Evolutionary conservation across 2,888 invertebrate species (phyloP), one percentile per base, ranked within the genome.

Genomic region (Monochamus alternatus): DNA sequence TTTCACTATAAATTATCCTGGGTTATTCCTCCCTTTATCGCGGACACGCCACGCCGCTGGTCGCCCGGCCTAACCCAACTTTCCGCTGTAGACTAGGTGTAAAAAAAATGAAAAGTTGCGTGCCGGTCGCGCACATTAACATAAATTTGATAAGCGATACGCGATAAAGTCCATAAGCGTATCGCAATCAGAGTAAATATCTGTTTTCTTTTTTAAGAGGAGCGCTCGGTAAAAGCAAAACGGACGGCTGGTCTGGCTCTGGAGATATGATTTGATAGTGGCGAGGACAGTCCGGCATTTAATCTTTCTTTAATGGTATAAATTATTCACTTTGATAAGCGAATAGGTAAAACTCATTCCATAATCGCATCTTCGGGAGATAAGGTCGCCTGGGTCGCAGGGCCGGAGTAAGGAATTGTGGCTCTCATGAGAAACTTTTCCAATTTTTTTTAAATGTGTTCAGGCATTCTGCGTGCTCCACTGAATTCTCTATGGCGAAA

Each of bases 261-360:
- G 70, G 74, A 87, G 87, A 88, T 88, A 88, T 88, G 87, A 87
- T 86, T 85, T 86, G 87, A 88, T 88, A 87, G 85, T 81, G 80
- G 83, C 85, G 84, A 87, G 85, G 87, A 87, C 87, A 85, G 86
- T 85, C 84, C 78, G 86, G 87, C 85, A 87, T 88, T 86, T 88
- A 88, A 88, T 88, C 88, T 87, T 84, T 84, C 84, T 83, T 86
- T 87, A 87, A 87, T 87, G 87, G 87, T 87, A 87, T 87, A 87
- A 87, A 87, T 87, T 87, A 87, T 87, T 86, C 86, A 84, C 81
- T 82, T 83, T 84, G 87, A 87, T 87, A 87, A 87, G 85, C 84
- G 85, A 87, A 86, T 87, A 86, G 86, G 87, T 87, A 87, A 87
- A 87, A 87, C 84, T 87, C 87, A 87, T 88, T 87, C 85, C 85